Evolutionary conservation across 37 sponge, comb jelly and placozoan genomes (phyloP).

Genomic region (Beroe forskalii): DNA sequence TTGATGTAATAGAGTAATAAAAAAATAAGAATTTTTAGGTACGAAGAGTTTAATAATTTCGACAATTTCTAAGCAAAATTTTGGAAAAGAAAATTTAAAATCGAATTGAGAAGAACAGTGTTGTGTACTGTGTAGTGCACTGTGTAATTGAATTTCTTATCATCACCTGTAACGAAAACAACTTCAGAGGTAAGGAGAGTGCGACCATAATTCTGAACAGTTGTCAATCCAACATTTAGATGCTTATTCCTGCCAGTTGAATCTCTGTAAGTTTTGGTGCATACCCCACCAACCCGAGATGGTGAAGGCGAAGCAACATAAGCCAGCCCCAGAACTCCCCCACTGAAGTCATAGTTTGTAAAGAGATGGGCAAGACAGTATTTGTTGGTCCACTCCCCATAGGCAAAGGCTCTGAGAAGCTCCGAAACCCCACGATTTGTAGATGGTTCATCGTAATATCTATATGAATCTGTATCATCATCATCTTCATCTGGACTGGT

Average conservation of each 20-base stretch:
- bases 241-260: neutral
- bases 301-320: constrained; percentile 71
- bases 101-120: too few species aligned
- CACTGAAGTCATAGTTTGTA: constrained; percentile 67
- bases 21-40: too few species aligned
- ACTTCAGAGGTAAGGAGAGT: constrained; percentile 27
- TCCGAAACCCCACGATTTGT: constrained; percentile 47
- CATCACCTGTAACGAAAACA: constrained; percentile 62
- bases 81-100: too few species aligned
- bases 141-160: too few species aligned
- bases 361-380: constrained; percentile 81
- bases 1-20: too few species aligned
- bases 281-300: constrained; percentile 73
- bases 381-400: constrained; percentile 60
- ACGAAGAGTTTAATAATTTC: too few species aligned
- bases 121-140: too few species aligned
- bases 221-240: constrained; percentile 30
- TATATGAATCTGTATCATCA: neutral
- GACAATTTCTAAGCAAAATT: too few species aligned
- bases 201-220: constrained; percentile 35
- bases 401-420: constrained; percentile 63
- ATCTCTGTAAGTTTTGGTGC: constrained; percentile 65
- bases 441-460: neutral
- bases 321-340: constrained; percentile 73
- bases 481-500: neutral